These are phyloP conservation scores for Drosophila nannoptera DNA, from an alignment of 1,140 invertebrate species.

Conservation along the genomic window DNA sequence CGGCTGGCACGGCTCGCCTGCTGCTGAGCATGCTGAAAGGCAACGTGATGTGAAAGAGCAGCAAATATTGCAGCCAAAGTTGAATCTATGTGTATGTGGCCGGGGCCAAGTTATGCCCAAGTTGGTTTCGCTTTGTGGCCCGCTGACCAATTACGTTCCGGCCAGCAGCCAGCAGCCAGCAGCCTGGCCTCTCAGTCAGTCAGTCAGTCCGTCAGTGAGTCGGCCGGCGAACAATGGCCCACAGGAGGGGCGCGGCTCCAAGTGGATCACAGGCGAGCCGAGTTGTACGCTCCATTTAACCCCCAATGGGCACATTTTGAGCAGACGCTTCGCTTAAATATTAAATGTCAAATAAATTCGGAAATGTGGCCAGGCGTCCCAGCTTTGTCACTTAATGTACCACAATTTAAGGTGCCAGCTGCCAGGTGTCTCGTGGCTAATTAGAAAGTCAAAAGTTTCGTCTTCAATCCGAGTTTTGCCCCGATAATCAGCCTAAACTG, in stretches of 20 bases:
- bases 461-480: not conserved
- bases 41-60: slow-evolving; percentile 16
- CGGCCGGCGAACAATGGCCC: slow-evolving; percentile 18
- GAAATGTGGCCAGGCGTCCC: slow-evolving; percentile 19
- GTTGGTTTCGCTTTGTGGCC: slow-evolving; percentile 32
- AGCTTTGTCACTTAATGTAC: slow-evolving; percentile 23
- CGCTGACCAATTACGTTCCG: slow-evolving; percentile 43
- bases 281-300: slow-evolving; percentile 44
- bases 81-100: slow-evolving; percentile 19
- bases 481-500: slow-evolving; percentile 6
- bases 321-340: slow-evolving; percentile 41
- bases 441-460: slow-evolving; percentile 41
- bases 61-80: slow-evolving; percentile 44
- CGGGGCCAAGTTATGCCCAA: slow-evolving; percentile 47
- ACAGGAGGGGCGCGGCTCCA: not conserved
- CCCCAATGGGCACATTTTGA: slow-evolving; percentile 52
- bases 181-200: no score
- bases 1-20: slow-evolving; percentile 25
- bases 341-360: slow-evolving; percentile 50
- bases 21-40: slow-evolving; percentile 33
- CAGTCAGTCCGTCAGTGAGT: not conserved
- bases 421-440: slow-evolving; percentile 31
- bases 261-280: not conserved
- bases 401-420: slow-evolving; percentile 18
- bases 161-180: slow-evolving; percentile 1